These are phyloP conservation scores for Hirtodrosophila confusa DNA, from an alignment of 2,888 invertebrate species.

Conservation along the genomic window DNA sequence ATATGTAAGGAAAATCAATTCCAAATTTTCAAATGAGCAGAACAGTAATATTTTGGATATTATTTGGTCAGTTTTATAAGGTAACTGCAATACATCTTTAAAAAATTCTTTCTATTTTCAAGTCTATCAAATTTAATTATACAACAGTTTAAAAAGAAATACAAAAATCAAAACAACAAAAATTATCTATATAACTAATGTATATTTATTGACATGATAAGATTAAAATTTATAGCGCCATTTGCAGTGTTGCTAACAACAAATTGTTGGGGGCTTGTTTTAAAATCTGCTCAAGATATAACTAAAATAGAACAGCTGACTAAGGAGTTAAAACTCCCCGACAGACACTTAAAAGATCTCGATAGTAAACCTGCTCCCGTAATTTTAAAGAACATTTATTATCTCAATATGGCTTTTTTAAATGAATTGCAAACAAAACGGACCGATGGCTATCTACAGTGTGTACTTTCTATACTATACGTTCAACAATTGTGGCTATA, in stretches of 20 bases:
- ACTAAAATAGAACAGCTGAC: constrained; percentile 4
- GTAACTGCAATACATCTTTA: too few relatives aligned
- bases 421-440: constrained; percentile 49
- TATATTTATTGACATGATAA: constrained; percentile 26
- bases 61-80: too few relatives aligned
- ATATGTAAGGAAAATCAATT: not conserved
- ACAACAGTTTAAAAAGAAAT: not conserved
- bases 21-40: too few relatives aligned
- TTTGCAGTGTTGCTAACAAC: not conserved
- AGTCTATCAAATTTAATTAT: not conserved
- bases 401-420: constrained; percentile 3
- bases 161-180: not conserved
- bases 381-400: constrained; percentile 7
- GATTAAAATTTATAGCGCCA: constrained; percentile 21
- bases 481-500: constrained; percentile 50
- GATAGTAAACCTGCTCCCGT: not conserved
- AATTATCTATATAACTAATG: not conserved
- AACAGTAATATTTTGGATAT: too few relatives aligned
- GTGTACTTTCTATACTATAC: constrained; percentile 47
- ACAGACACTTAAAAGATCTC: constrained; percentile 10
- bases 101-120: too few relatives aligned
- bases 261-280: constrained; percentile 31
- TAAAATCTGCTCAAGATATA: constrained; percentile 1
- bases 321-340: constrained; percentile 8
- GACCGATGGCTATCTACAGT: constrained; percentile 5